These are phyloP conservation scores for Chloroceryle inda DNA, from an alignment of 2,797 vertebrate species.

Conservation along the genomic window DNA sequence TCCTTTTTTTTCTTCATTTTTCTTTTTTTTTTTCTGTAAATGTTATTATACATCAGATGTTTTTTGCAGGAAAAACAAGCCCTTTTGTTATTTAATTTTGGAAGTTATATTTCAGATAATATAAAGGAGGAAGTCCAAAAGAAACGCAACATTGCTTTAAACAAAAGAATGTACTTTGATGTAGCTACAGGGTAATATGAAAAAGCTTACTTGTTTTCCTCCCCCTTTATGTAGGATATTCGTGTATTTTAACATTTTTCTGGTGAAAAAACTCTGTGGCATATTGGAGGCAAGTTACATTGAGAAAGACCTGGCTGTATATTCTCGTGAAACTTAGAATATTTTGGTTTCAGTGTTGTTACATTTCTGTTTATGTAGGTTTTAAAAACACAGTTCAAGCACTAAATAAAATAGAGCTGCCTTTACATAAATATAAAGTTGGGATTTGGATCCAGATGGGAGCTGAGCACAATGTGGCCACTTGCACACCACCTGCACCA, in stretches of 20 bases:
- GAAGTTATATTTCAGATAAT: neutral
- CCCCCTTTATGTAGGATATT: neutral
- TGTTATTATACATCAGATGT: neutral
- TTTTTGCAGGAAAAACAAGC: neutral
- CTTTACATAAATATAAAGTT: neutral
- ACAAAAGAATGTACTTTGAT: neutral
- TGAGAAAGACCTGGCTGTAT: neutral
- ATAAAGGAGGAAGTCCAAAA: neutral
- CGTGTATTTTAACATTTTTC: neutral
- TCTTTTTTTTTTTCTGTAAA: neutral
- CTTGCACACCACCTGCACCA: neutral
- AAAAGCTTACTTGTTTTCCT: neutral
- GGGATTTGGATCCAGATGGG: neutral
- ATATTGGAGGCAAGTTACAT: neutral
- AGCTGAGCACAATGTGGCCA: neutral
- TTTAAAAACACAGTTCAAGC: neutral
- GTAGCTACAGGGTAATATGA: neutral
- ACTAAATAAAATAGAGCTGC: neutral
- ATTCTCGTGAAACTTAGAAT: neutral
- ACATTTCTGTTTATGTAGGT: neutral
- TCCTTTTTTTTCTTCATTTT: neutral
- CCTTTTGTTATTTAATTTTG: neutral
- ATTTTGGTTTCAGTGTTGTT: neutral
- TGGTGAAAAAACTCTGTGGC: neutral
- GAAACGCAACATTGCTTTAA: neutral